Percentiles rank a stretch among this genome's conserved stretches.
Conservation (phyloP, 2,888 invertebrate genomes). For the Drosophila imparisetae region DNA sequence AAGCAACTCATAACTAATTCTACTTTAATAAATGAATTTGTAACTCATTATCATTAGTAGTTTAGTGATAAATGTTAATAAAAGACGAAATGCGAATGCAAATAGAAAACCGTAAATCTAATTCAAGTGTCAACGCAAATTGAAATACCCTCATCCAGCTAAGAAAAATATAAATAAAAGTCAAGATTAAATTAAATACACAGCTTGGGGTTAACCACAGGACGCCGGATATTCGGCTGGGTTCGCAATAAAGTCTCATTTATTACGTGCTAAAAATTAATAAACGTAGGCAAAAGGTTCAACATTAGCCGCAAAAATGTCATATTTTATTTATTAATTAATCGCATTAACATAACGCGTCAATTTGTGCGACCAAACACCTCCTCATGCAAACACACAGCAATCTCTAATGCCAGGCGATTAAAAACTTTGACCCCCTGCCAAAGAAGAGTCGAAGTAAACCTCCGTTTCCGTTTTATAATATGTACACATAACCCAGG, state of each 20-base stretch:
- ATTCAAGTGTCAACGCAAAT: slow-evolving; percentile 32
- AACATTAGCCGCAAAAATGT: slow-evolving; percentile 50
- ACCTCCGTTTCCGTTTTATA: slow-evolving; percentile 51
- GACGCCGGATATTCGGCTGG: slow-evolving; percentile 13
- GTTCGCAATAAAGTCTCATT: slow-evolving; percentile 62
- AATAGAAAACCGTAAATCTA: slow-evolving; percentile 26
- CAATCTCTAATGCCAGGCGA: slow-evolving; percentile 52
- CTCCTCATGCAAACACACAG: background rate
- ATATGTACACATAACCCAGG: slow-evolving; percentile 49
- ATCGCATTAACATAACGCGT: slow-evolving; percentile 75
- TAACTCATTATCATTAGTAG: slow-evolving; percentile 80
- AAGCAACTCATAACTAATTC: slow-evolving; percentile 47
- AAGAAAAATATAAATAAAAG: background rate
- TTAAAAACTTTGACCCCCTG: slow-evolving; percentile 68
- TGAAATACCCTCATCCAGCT: slow-evolving; percentile 3
- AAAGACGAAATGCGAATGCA: slow-evolving; percentile 43
- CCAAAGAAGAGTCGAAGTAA: slow-evolving; percentile 22
- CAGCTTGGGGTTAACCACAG: slow-evolving; percentile 34
- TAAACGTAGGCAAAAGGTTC: slow-evolving; percentile 45
- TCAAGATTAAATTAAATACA: slow-evolving; percentile 22
- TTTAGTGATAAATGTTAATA: slow-evolving; percentile 77
- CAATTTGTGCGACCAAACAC: slow-evolving; percentile 62
- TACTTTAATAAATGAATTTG: slow-evolving; percentile 68
- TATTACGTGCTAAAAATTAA: slow-evolving; percentile 79
- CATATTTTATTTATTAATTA: slow-evolving; percentile 79